Evolutionary conservation across 1,140 invertebrate species (phyloP).

Genomic region (Macrotrachela quadricornifera): DNA sequence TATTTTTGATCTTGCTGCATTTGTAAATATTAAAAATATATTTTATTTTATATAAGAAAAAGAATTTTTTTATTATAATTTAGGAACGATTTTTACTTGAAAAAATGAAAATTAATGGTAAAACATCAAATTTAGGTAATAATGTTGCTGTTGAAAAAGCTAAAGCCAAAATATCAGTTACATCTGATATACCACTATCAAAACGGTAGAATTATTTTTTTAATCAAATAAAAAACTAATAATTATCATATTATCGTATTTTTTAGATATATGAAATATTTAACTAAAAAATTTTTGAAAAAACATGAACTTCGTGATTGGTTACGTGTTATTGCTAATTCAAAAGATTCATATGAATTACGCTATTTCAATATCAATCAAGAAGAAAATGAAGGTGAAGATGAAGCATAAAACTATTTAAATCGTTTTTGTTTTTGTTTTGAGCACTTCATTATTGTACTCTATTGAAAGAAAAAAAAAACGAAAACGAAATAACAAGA

Average conservation of each 20-base stretch:
- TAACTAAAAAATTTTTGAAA: slow-evolving; percentile 97
- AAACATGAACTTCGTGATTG: slow-evolving; percentile 96
- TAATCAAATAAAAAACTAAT: background rate
- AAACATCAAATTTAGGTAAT: slow-evolving; percentile 69
- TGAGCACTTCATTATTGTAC: no score
- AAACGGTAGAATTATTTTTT: slow-evolving; percentile 45
- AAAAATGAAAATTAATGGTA: slow-evolving; percentile 81
- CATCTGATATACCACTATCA: slow-evolving; percentile 70
- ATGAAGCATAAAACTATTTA: slow-evolving; percentile 34
- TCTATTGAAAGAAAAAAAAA: no score
- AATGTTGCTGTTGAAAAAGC: slow-evolving; percentile 64
- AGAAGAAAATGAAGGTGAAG: slow-evolving; percentile 75
- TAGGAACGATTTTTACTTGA: slow-evolving; percentile 86
- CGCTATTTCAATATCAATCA: slow-evolving; percentile 99
- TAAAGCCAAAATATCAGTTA: slow-evolving; percentile 77
- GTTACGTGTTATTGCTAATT: slow-evolving; percentile 86
- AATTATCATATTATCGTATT: background rate
- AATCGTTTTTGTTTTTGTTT: no score
- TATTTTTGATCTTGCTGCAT: slow-evolving; percentile 84
- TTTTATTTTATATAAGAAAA: background rate
- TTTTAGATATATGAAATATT: slow-evolving; percentile 79
- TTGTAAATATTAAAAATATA: slow-evolving; percentile 49
- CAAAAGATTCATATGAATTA: slow-evolving; percentile 82
- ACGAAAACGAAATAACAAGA: no score
- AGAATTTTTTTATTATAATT: background rate